Percentiles rank a stretch among this genome's conserved stretches.
phyloP scores from a whole-genome alignment of 2,113 vertebrate genomes.

The Phaethon lepturus region DNA sequence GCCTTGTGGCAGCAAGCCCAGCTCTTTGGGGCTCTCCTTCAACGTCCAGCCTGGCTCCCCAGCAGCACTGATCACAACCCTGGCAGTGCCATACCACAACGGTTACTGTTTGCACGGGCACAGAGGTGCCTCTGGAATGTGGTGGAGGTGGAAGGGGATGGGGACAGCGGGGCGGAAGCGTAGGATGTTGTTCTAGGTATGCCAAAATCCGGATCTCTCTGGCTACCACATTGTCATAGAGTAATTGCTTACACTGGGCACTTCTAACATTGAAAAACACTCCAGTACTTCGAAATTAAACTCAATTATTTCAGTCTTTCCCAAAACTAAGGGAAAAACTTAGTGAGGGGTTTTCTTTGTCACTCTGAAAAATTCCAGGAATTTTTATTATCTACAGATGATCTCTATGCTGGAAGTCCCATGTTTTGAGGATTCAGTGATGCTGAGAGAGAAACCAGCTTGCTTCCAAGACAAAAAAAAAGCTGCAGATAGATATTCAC shows the following conservation, averaged over 20 bases:
- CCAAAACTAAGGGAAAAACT: neutral
- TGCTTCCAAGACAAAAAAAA: neutral
- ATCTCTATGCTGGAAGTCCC: neutral
- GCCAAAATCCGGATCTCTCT: neutral
- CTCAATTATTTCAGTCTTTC: neutral
- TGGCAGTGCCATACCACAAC: neutral
- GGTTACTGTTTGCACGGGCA: neutral
- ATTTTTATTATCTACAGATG: neutral
- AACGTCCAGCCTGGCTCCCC: neutral
- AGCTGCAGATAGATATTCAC: neutral
- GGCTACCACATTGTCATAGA: accelerated
- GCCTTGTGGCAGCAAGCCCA: neutral
- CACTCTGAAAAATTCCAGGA: neutral
- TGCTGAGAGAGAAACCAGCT: neutral
- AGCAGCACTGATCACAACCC: neutral
- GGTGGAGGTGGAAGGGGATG: neutral
- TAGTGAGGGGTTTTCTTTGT: neutral
- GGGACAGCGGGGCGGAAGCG: accelerated
- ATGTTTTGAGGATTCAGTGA: neutral
- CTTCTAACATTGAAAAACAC: neutral
- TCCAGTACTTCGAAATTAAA: neutral
- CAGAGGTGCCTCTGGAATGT: neutral
- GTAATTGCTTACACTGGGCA: neutral
- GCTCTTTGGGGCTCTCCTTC: neutral
- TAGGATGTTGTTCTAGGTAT: neutral